These are phyloP conservation scores for Strigamia transsilvanica DNA, from an alignment of 2,888 invertebrate genomes.

Conservation along the genomic window DNA sequence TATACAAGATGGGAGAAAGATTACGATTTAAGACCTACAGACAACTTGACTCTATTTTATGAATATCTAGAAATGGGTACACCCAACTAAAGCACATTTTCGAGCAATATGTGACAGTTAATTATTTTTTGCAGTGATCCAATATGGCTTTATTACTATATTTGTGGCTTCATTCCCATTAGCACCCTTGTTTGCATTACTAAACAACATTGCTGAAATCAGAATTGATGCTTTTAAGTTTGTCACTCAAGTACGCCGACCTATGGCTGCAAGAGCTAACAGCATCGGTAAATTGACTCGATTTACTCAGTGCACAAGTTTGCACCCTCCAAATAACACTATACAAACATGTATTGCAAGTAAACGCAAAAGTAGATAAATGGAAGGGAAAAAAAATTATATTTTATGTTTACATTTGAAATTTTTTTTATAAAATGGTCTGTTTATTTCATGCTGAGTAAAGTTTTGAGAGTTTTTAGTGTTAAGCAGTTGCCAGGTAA, in stretches of 20 bases:
- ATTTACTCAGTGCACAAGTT: too few species aligned
- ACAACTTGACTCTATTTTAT: constrained; percentile 88
- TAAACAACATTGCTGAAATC: constrained; percentile 96
- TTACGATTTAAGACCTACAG: constrained; percentile 89
- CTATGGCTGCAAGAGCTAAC: constrained; percentile 86
- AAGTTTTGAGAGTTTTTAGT: too few species aligned
- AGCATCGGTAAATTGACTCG: constrained; percentile 76
- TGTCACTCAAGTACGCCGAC: constrained; percentile 90
- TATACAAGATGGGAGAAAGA: constrained; percentile 86
- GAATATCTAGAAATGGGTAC: constrained; percentile 98
- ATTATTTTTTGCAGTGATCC: constrained; percentile 76
- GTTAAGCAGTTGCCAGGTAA: too few species aligned
- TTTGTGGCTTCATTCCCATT: constrained; percentile 98
- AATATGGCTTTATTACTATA: constrained; percentile 96
- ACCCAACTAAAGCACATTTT: constrained; percentile 60
- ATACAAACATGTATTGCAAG: too few species aligned
- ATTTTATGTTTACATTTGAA: too few species aligned
- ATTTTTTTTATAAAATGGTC: too few species aligned
- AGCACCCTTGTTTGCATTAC: constrained; percentile 91
- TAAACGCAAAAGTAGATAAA: too few species aligned
- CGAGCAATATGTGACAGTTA: background rate
- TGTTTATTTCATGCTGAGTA: too few species aligned
- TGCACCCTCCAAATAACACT: too few species aligned
- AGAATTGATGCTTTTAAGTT: constrained; percentile 94
- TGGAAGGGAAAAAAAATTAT: too few species aligned